phyloP scores from a whole-genome alignment of 2,113 vertebrate genomes.

The Stercorarius parasiticus region DNA sequence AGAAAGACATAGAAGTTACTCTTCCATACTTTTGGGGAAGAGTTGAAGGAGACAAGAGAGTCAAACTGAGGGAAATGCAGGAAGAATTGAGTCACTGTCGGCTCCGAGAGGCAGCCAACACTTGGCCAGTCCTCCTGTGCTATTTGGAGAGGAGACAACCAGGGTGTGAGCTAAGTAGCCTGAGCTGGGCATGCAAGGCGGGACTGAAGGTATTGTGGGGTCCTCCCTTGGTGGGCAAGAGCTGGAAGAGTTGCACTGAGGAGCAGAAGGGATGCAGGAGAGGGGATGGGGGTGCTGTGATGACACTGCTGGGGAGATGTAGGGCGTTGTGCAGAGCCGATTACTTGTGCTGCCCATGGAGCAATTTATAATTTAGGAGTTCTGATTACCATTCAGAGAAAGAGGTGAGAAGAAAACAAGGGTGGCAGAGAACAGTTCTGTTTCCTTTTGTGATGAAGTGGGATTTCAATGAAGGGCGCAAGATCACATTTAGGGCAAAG shows the following conservation, averaged over 20 bases:
- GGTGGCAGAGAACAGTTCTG: neutral
- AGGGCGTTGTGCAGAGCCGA: neutral
- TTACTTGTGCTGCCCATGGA: neutral
- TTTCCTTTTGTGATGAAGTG: neutral
- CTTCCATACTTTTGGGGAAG: neutral
- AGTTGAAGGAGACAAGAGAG: neutral
- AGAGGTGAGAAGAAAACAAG: neutral
- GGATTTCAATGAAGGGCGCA: neutral
- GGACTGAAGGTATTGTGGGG: neutral
- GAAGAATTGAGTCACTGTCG: constrained; percentile 7
- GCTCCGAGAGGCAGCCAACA: neutral
- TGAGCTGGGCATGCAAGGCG: neutral
- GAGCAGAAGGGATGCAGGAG: neutral
- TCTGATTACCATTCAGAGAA: neutral
- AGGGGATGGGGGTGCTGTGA: neutral
- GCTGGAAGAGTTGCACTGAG: neutral
- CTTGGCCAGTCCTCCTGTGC: neutral
- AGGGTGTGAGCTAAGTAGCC: neutral
- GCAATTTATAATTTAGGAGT: neutral
- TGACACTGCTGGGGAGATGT: neutral
- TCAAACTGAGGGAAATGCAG: neutral
- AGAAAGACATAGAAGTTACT: neutral
- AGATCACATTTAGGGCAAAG: neutral
- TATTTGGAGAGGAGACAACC: neutral
- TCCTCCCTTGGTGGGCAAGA: neutral